Conservation (phyloP, 2,113 vertebrate genomes). For the Cacatua alba region DNA sequence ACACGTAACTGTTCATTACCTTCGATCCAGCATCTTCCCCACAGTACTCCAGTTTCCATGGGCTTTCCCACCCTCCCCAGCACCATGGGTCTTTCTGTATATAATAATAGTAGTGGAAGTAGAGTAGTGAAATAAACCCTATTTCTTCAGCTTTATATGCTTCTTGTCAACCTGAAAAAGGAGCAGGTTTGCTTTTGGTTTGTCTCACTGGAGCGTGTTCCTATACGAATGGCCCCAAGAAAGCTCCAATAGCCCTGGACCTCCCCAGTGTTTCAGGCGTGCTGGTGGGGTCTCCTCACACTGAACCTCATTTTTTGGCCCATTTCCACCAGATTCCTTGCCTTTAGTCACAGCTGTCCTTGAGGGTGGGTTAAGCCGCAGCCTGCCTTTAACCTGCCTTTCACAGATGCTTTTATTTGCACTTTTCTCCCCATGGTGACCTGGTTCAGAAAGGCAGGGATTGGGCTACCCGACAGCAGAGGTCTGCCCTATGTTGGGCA, state of each 20-base stretch:
- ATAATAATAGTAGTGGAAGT: not conserved
- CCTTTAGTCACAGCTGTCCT: not conserved
- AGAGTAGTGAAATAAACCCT: not conserved
- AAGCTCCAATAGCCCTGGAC: not conserved
- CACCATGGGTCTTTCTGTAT: not conserved
- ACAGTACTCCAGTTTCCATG: not conserved
- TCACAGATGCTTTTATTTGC: not conserved
- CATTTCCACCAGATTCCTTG: not conserved
- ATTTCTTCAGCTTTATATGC: not conserved
- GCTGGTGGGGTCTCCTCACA: rapidly evolving
- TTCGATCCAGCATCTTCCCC: not conserved
- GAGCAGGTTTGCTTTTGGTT: not conserved
- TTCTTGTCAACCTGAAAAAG: not conserved
- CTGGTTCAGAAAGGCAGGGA: not conserved
- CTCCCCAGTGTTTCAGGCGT: not conserved
- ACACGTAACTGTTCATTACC: rapidly evolving
- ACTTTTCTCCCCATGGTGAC: not conserved
- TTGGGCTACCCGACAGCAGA: rapidly evolving
- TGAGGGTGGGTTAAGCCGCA: not conserved
- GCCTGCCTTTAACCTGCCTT: not conserved
- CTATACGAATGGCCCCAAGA: not conserved
- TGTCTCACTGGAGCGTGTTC: not conserved
- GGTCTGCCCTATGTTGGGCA: rapidly evolving
- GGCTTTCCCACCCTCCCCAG: not conserved
- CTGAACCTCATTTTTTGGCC: not conserved